Conservation (phyloP, 2,113 vertebrate genomes). For the Kobus ellipsiprymnus region DNA sequence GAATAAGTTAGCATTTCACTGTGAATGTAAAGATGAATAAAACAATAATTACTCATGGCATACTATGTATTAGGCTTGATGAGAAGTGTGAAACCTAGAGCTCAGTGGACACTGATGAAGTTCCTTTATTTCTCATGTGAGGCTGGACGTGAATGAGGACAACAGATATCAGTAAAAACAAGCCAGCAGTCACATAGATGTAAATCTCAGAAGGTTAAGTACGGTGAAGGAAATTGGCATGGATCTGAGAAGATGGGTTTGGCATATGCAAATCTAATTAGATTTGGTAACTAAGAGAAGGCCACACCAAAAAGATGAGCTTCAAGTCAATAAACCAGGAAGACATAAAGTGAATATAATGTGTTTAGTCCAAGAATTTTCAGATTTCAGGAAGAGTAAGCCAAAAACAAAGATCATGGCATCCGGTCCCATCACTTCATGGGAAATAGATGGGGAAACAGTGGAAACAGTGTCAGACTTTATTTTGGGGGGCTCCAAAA, state of each 20-base stretch:
- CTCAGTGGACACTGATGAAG: neutral
- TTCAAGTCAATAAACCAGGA: neutral
- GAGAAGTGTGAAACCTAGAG: neutral
- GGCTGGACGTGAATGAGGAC: neutral
- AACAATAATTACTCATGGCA: neutral
- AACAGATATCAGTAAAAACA: neutral
- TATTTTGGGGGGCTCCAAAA: too few relatives aligned
- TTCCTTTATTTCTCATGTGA: neutral
- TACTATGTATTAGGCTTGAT: neutral
- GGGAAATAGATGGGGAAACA: too few relatives aligned
- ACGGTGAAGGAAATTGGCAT: neutral
- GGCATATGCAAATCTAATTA: neutral
- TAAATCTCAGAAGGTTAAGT: neutral
- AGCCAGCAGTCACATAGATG: neutral
- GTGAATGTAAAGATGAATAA: neutral
- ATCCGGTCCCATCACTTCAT: too few relatives aligned
- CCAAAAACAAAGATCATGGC: neutral
- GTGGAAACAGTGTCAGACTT: too few relatives aligned
- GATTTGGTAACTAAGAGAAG: neutral
- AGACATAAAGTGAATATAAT: neutral
- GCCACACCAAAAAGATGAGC: neutral
- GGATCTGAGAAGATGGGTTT: neutral
- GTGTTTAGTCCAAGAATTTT: neutral
- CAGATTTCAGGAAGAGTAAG: neutral
- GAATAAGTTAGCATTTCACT: neutral